Evolutionary conservation across 2,888 invertebrate species (phyloP).

Genomic region (Noctua fimbriata): DNA sequence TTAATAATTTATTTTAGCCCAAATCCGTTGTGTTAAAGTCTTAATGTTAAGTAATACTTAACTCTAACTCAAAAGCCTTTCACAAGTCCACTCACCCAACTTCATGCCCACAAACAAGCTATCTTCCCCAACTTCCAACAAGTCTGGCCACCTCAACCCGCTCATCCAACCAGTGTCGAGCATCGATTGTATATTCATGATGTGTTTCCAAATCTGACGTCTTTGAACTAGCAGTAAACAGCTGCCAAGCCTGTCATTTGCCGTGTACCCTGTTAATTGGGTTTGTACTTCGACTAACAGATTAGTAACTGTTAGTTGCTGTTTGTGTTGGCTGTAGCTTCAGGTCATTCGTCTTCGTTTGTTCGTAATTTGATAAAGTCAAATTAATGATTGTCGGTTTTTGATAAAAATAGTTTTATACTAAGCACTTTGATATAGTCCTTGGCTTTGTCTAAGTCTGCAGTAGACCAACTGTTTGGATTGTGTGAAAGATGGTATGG

Average conservation of each 20-base stretch:
- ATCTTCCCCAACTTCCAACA: conserved; percentile 8
- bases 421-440: not conserved
- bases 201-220: conserved; percentile 52
- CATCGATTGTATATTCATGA: conserved; percentile 61
- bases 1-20: not conserved
- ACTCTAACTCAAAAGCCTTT: not conserved
- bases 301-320: conserved; percentile 20
- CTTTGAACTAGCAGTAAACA: conserved; percentile 51
- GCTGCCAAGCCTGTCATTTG: conserved; percentile 15
- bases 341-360: not conserved
- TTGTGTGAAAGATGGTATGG: not conserved
- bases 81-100: not conserved
- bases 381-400: not conserved
- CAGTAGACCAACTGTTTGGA: not conserved
- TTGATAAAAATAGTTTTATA: not conserved
- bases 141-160: not conserved
- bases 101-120: conserved; percentile 18
- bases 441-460: not conserved
- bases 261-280: conserved; percentile 37
- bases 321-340: not conserved
- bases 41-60: not conserved
- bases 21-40: not conserved
- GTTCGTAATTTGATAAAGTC: not conserved
- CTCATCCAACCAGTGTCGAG: conserved; percentile 18
- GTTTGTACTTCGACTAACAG: conserved; percentile 26